phyloP scores from a whole-genome alignment of 2,888 invertebrate species.

The Acleris emargana region DNA sequence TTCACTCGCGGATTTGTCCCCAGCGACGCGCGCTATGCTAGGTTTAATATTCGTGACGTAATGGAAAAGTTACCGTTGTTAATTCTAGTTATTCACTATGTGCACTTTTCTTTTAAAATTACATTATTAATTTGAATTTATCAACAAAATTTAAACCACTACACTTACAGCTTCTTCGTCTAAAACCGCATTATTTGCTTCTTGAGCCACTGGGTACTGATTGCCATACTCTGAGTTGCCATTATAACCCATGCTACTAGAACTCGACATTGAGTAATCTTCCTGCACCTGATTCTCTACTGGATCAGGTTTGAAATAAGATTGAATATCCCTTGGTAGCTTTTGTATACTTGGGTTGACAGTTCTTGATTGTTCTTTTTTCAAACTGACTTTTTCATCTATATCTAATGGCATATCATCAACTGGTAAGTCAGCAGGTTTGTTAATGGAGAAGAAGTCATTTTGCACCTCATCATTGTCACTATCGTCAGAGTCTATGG shows the following conservation, averaged over 20 bases:
- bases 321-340: slow-evolving; percentile 59
- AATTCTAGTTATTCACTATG: too few relatives aligned
- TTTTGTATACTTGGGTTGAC: slow-evolving; percentile 37
- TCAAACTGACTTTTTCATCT: slow-evolving; percentile 46
- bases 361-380: slow-evolving; percentile 28
- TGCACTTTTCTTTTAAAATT: too few relatives aligned
- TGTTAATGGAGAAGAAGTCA: slow-evolving; percentile 82
- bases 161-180: slow-evolving; percentile 77
- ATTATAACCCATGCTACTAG: slow-evolving; percentile 37
- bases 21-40: too few relatives aligned
- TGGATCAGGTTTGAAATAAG: slow-evolving; percentile 67
- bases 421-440: slow-evolving; percentile 67
- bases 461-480: slow-evolving; percentile 80
- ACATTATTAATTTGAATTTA: too few relatives aligned
- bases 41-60: too few relatives aligned
- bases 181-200: slow-evolving; percentile 49
- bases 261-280: slow-evolving; percentile 38
- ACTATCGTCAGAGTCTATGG: slow-evolving; percentile 70
- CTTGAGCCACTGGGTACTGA: slow-evolving; percentile 40
- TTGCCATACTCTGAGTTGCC: slow-evolving; percentile 45
- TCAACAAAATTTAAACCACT: neutral
- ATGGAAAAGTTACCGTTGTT: too few relatives aligned
- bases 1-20: too few relatives aligned
- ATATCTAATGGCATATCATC: slow-evolving; percentile 64
- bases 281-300: slow-evolving; percentile 44